These are phyloP conservation scores for Acleris literana DNA, from an alignment of 2,888 invertebrate genomes.

Conservation along the genomic window DNA sequence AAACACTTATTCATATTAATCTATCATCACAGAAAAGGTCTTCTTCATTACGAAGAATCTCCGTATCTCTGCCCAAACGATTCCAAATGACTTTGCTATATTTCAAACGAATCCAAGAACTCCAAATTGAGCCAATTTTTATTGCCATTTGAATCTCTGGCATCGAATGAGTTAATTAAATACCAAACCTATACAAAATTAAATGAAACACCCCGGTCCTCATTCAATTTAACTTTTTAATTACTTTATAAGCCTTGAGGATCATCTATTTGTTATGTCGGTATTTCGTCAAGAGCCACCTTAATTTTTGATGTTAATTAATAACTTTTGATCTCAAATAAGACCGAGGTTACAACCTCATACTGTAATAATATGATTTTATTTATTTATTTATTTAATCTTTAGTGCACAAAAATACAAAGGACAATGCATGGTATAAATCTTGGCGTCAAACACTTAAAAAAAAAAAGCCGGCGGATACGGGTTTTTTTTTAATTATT, in stretches of 20 bases:
- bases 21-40: not conserved
- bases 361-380: no score
- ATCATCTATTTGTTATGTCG: slow-evolving; percentile 49
- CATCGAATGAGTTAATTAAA: slow-evolving; percentile 49
- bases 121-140: no score
- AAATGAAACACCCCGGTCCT: slow-evolving; percentile 44
- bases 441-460: no score
- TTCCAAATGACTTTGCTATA: slow-evolving; percentile 44
- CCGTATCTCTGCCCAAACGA: not conserved
- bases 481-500: no score
- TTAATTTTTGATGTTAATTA: slow-evolving; percentile 32
- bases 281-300: slow-evolving; percentile 24
- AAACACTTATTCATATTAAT: not conserved
- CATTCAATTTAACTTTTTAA: slow-evolving; percentile 71
- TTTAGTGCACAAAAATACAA: no score
- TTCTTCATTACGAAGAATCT: slow-evolving; percentile 2
- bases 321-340: slow-evolving; percentile 18
- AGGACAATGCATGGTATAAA: no score
- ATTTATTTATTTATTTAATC: no score
- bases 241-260: slow-evolving; percentile 57
- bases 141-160: no score
- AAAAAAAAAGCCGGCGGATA: no score
- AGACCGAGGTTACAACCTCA: not conserved
- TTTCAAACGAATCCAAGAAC: slow-evolving; percentile 14
- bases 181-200: slow-evolving; percentile 45